Evolutionary conservation across 2,113 vertebrate species (phyloP), one percentile per base, ranked within the genome.

Genomic region (Salminus brasiliensis): DNA sequence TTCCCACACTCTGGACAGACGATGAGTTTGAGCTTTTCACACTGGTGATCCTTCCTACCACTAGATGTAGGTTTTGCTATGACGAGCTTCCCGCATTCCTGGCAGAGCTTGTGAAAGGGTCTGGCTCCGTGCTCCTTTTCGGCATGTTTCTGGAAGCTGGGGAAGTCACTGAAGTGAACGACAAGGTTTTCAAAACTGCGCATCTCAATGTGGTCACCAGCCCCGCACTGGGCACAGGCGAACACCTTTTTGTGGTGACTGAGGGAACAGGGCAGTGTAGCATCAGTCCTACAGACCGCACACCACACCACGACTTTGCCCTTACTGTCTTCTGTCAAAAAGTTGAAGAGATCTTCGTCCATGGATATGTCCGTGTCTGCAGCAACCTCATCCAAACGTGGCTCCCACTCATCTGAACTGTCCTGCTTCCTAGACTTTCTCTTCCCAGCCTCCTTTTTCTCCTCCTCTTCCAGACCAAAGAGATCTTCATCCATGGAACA

Each of bases 121-220:
- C 59, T 77, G 65, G 36, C 15, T 29, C 65, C 52, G 27, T 77
- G 75, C 25, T 69, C 76, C 52, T 45, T 57, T 45, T 78, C 76
- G 1, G 29, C 65, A 59, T 78, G 76, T 34, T 13, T 59, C 76
- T 69, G 76, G 60, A 78, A 78, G n/a, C 76, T 32, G 65, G 21
- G 0, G 4, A 78, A 45, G 39, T 78, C 76, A n/a, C 59, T 27
- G 11, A 78, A 78, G 6, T 21, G 36, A 32, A 78, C 53, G 8
- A 27, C 18, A 1, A 57, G 15, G 3, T 41, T 21, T n/a, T 77
- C 36, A n/a, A 41, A 13, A 57, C 2, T 1, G 4, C 1, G 52
- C 1, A 30, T 18, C 3, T 69, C 21, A 25, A 13, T 3, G 2
- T 25, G 16, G 6, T 69, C 36, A 41, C 63, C 47, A 25, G 13